phyloP scores from a whole-genome alignment of 2,797 vertebrate species.

The Monodelphis domestica region DNA sequence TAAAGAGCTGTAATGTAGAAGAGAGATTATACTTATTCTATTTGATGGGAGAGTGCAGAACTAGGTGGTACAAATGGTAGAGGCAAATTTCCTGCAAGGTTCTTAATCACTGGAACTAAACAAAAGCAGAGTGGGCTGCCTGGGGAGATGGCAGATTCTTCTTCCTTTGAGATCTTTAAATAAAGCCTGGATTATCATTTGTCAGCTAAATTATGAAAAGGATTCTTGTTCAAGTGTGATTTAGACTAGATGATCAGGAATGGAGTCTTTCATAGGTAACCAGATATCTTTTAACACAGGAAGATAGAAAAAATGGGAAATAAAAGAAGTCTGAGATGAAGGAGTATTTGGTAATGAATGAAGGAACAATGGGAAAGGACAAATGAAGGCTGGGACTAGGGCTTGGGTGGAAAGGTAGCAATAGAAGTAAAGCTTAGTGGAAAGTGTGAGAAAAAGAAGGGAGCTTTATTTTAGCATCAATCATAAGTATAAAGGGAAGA shows the following conservation, averaged over 20 bases:
- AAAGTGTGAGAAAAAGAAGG: not conserved
- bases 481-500: not conserved
- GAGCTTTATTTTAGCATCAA: not conserved
- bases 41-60: too few species aligned
- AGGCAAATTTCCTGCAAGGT: too few species aligned
- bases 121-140: too few species aligned
- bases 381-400: not conserved
- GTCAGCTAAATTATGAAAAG: too few species aligned
- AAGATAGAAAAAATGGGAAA: not conserved
- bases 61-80: too few species aligned
- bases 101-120: too few species aligned
- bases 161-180: too few species aligned
- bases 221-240: not conserved
- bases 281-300: not conserved
- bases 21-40: too few species aligned
- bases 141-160: too few species aligned
- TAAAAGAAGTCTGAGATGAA: not conserved
- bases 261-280: not conserved
- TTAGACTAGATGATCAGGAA: not conserved
- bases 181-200: too few species aligned
- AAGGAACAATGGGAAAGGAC: not conserved
- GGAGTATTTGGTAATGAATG: not conserved
- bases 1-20: too few species aligned
- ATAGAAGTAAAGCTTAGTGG: not conserved
- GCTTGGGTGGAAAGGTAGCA: not conserved